Percentiles rank a stretch among this genome's conserved stretches.
These are phyloP conservation scores for Macroteleia sp. DNA, from an alignment of 2,888 invertebrate species.

Conservation along the genomic window DNA sequence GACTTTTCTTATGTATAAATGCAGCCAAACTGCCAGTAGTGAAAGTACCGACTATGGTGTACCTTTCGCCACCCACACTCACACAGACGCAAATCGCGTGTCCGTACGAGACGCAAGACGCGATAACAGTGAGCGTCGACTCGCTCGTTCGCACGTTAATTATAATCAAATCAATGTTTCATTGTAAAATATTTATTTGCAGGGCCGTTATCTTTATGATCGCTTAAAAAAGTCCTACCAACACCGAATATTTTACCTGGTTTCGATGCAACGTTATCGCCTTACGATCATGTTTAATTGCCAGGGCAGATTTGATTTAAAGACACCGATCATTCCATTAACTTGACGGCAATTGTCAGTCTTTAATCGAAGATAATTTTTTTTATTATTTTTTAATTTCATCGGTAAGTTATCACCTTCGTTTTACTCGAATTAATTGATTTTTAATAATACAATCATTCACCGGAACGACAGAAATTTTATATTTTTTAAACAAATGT, in stretches of 20 bases:
- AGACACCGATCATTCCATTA: slow-evolving; percentile 9
- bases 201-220: slow-evolving; percentile 30
- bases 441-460: too few species aligned
- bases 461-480: too few species aligned
- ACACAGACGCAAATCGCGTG: slow-evolving; percentile 42
- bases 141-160: slow-evolving; percentile 62
- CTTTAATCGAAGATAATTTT: too few species aligned
- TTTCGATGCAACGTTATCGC: neutral
- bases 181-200: slow-evolving; percentile 44
- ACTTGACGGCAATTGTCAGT: too few species aligned
- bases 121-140: slow-evolving; percentile 37
- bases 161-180: slow-evolving; percentile 57
- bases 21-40: slow-evolving; percentile 60
- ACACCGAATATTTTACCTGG: slow-evolving; percentile 31
- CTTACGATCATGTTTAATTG: slow-evolving; percentile 15
- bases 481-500: too few species aligned
- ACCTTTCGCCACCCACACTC: slow-evolving; percentile 66
- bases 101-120: slow-evolving; percentile 15
- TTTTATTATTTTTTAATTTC: too few species aligned
- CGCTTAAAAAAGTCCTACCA: slow-evolving; percentile 7
- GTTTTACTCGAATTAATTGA: too few species aligned
- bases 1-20: slow-evolving; percentile 63
- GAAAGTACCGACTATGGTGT: slow-evolving; percentile 61
- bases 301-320: slow-evolving; percentile 5
- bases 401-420: too few species aligned